Conservation (phyloP, 2,113 vertebrate genomes). For the Thunnus thynnus region DNA sequence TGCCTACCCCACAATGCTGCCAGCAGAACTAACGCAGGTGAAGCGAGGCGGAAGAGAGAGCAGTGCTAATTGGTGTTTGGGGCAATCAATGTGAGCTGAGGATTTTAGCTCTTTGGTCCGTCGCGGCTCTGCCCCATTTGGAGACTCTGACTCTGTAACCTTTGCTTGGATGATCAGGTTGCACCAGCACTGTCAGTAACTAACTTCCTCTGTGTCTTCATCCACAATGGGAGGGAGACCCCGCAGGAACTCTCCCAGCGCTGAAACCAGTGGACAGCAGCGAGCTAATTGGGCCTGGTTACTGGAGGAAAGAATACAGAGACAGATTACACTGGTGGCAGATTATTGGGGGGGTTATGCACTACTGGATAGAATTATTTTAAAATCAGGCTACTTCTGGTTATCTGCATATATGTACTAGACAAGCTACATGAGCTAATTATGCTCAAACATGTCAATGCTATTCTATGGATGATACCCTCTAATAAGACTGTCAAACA, state of each 20-base stretch:
- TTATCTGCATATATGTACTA: background rate
- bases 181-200: constrained; percentile 11
- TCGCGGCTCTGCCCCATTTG: constrained; percentile 41
- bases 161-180: constrained; percentile 34
- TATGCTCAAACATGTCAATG: background rate
- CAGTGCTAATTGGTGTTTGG: constrained; percentile 53
- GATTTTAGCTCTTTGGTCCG: constrained; percentile 19
- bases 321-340: constrained; percentile 17
- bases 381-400: background rate
- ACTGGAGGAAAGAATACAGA: constrained; percentile 17
- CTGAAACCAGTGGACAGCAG: constrained; percentile 8
- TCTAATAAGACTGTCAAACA: background rate
- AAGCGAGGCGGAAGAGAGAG: constrained; percentile 73
- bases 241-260: background rate
- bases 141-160: constrained; percentile 35
- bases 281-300: background rate
- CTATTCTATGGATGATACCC: background rate
- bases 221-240: background rate
- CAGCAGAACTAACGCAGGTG: constrained; percentile 19
- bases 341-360: background rate
- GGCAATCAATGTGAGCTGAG: constrained; percentile 53
- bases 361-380: background rate
- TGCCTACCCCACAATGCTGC: background rate
- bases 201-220: constrained; percentile 16
- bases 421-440: too few relatives aligned